Evolutionary conservation across 2,797 vertebrate species (phyloP), one percentile per base, ranked within the genome.

Genomic region (Euthynnus affinis): DNA sequence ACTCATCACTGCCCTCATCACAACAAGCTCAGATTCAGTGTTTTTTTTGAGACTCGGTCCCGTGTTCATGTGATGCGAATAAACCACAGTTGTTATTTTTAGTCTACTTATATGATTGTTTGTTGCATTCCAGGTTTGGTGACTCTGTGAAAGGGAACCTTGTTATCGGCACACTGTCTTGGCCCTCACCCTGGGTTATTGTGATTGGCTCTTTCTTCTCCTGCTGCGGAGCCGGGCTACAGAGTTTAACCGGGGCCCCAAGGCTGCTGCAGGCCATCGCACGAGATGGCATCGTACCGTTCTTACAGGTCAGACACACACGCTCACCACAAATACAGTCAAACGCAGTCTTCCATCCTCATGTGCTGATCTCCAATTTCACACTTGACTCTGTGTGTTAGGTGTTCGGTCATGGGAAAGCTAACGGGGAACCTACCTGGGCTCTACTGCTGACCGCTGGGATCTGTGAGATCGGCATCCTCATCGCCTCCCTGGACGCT

Each of bases 141-240:
- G 97, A 99, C 88, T 97, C 98, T 0, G 97, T 99, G 69, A 95
- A 97, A 78, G 96, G 97, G 52, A 98, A 98, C 80, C 95, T 99
- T 5, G 98, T 99, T 27, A 98, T 99, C 3, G 98, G 97, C 64
- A 97, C 95, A 0, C 84, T 99, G 63, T 98, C 98, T 0, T 99
- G 98, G 98, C 98, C 98, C 0, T 99, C 98, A 0, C 97, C 98
- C 0, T 99, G 98, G 98, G 98, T 99, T 25, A 99, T 99, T 23
- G 97, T 99, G 78, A 99, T 99, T 2, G 98, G 98, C 59, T 99
- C 98, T 0, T 99, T 99, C 92, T 99, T 99, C 90, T 99, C 98
- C 75, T 99, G 98, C 17, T 99, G 97, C 0, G 98, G 98, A 2
- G 98, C 98, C 0, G 98, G 98, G 56, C 96, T 99, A 0, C 98